Evolutionary conservation across 1,140 invertebrate species (phyloP).

Genomic region (Drosophila funebris): DNA sequence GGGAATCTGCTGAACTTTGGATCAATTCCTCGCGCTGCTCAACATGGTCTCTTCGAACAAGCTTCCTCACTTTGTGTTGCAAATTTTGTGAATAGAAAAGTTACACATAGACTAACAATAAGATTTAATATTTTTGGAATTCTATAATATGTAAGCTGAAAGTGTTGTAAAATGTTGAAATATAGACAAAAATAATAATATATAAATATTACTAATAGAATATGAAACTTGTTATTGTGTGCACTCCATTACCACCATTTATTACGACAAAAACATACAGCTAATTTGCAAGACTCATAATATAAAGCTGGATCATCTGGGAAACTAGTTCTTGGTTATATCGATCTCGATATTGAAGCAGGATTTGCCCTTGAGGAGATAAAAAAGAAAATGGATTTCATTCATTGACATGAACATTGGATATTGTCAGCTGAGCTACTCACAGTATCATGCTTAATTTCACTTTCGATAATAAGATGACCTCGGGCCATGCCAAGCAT

Average conservation of each 20-base stretch:
- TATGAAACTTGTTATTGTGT: conserved; percentile 15
- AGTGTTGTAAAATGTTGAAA: conserved; percentile 73
- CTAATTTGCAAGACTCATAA: conserved; percentile 69
- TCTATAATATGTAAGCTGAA: conserved; percentile 51
- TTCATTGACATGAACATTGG: neutral
- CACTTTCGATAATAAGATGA: conserved; percentile 66
- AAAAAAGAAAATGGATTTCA: neutral
- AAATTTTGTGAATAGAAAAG: conserved; percentile 35
- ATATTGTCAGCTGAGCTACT: conserved; percentile 14
- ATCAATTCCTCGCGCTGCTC: conserved; percentile 45
- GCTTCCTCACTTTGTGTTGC: conserved; percentile 57
- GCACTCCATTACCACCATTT: conserved; percentile 59
- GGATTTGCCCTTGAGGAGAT: conserved; percentile 69
- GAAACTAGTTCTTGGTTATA: conserved; percentile 64
- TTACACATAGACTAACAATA: conserved; percentile 42
- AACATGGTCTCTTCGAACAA: conserved; percentile 54
- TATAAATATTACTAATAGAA: conserved; percentile 42
- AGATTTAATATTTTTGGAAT: conserved; percentile 62
- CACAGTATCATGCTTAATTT: conserved; percentile 80
- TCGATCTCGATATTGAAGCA: conserved; percentile 78
- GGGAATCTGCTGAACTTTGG: conserved; percentile 68
- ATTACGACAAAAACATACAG: conserved; percentile 48
- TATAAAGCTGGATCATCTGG: conserved; percentile 19
- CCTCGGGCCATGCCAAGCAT: conserved; percentile 76
- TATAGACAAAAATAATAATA: conserved; percentile 42